These are phyloP conservation scores for Fratercula arctica DNA, from an alignment of 2,797 vertebrate genomes.

Conservation along the genomic window DNA sequence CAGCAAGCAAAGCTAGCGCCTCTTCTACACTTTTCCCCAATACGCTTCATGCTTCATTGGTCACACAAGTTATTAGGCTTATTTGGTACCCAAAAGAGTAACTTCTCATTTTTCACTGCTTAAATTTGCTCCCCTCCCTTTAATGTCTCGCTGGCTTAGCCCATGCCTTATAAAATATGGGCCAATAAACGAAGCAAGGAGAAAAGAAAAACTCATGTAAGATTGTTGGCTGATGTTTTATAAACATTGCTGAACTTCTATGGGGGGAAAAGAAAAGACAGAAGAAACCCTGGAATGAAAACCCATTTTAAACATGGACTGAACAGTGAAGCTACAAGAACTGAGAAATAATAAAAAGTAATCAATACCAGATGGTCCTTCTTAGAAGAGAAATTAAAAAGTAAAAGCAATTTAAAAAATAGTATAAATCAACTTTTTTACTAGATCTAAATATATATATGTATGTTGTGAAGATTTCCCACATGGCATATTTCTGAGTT, in stretches of 20 bases:
- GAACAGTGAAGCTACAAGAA: not conserved
- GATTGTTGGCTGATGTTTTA: slow-evolving; percentile 71
- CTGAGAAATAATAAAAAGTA: slow-evolving; percentile 67
- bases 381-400: slow-evolving; percentile 65
- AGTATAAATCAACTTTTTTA: slow-evolving; percentile 60
- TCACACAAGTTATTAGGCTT: slow-evolving; percentile 47
- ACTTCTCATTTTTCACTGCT: slow-evolving; percentile 59
- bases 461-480: slow-evolving; percentile 21
- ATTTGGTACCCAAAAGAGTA: slow-evolving; percentile 27
- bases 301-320: slow-evolving; percentile 45
- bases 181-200: slow-evolving; percentile 64
- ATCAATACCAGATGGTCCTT: slow-evolving; percentile 68
- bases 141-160: not conserved
- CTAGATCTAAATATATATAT: slow-evolving; percentile 15
- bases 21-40: slow-evolving; percentile 1
- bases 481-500: not conserved
- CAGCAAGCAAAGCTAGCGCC: slow-evolving; percentile 3
- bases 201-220: not conserved
- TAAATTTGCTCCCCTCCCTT: slow-evolving; percentile 18
- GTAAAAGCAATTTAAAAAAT: slow-evolving; percentile 60
- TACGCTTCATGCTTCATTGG: slow-evolving; percentile 43
- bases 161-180: slow-evolving; percentile 62
- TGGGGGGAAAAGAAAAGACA: not conserved
- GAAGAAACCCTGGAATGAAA: slow-evolving; percentile 38
- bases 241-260: slow-evolving; percentile 63